Evolutionary conservation across 2,888 invertebrate species (phyloP).

Genomic region (Hanleya hanleyi): DNA sequence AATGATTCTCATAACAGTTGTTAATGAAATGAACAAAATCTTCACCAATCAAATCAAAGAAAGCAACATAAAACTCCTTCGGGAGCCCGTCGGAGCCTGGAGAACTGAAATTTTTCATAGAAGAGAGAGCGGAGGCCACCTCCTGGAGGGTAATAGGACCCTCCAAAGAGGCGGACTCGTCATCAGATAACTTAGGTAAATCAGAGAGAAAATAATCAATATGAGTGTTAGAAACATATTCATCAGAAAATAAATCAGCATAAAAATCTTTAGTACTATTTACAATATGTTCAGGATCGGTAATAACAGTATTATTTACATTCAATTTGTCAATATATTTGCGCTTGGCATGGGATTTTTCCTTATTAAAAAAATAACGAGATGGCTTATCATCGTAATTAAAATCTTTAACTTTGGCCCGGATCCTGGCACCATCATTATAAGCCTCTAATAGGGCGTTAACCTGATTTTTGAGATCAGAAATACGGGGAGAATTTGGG

Average conservation of each 20-base stretch:
- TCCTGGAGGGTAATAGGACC: background rate
- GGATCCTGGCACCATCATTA: background rate
- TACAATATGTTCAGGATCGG: background rate
- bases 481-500: background rate
- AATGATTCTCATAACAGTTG: background rate
- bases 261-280: background rate
- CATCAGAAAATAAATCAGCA: background rate
- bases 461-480: background rate
- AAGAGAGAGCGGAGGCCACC: background rate
- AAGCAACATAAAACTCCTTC: constrained; percentile 15
- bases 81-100: constrained; percentile 15
- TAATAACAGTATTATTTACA: background rate
- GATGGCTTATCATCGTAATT: constrained; percentile 13
- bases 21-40: background rate
- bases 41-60: background rate
- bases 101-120: constrained; percentile 2
- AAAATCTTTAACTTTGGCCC: background rate
- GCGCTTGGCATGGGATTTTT: background rate
- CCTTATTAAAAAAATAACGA: constrained; percentile 8
- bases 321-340: constrained; percentile 1
- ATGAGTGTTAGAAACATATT: background rate
- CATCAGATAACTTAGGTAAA: background rate
- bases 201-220: constrained; percentile 6
- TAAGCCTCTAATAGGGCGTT: background rate
- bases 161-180: background rate